Base-by-base conservation (phyloP, 2,888 invertebrate genomes). In the Leptogaster cylindrica region DNA sequence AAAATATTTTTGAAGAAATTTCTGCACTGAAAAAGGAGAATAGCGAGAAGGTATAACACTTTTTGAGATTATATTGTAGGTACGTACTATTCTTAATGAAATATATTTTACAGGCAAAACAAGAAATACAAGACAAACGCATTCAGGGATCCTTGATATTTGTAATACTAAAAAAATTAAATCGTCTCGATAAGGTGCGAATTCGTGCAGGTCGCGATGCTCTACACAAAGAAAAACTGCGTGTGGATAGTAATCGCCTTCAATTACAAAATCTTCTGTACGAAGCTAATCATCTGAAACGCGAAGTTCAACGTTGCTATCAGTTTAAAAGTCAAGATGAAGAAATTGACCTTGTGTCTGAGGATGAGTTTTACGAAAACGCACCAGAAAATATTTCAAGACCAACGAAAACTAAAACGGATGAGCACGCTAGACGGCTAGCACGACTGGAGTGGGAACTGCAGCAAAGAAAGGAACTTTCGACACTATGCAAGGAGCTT, bases 281-380 rank as follows among this genome's bases (percentile, higher is more conserved):
- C 79, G 97, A 97, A 84, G 90, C 93, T 6, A 91, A 93, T 77
- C 95, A 97, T 83, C 83, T 97, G 16, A 91, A 94, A 73, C 93
- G 94, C 74, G 97, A 97, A 85, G 94, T 95, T n/a, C 89, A 91
- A 16, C 94, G 95, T 76, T 97, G 97, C 77, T 85, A 95, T 68
- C 93, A 96, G 77, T 97, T 96, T 78, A 96, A 94, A 77, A 96
- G 96, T 7, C 93, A 93, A 79, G 95, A 97, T 85, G 94, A 96
- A 81, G 90, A 91, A 76, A 94, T 97, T 74, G 91, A 95, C 75
- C 83, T 97, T 55, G 90, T 97, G 1, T 81, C 92, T 0, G 84
- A 91, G 58, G 89, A 91, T 67, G 91, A 94, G 75, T 97, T 97
- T 79, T 91, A 90, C 76, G 83, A 84, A 74, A 86, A 90, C 78